phyloP scores from a whole-genome alignment of 2,113 vertebrate species.

The Xenopus borealis region DNA sequence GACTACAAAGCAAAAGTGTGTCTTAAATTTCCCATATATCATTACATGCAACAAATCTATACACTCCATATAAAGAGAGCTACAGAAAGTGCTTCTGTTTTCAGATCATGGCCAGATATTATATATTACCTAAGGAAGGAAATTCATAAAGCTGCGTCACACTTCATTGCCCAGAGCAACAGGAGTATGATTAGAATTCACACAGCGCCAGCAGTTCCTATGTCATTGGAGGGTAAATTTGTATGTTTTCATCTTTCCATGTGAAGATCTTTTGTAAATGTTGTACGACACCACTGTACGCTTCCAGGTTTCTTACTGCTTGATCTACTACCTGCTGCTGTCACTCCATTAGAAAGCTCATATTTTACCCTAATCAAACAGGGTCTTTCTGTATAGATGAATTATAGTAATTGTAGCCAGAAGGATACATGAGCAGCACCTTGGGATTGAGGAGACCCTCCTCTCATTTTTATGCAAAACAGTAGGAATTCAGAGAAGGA shows the following conservation, averaged over 20 bases:
- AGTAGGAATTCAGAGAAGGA: no score
- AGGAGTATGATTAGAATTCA: slow-evolving; percentile 37
- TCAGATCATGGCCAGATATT: slow-evolving; percentile 33
- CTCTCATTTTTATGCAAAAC: no score
- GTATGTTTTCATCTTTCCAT: slow-evolving; percentile 29
- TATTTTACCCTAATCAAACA: background rate
- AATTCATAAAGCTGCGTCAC: slow-evolving; percentile 36
- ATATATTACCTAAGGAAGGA: slow-evolving; percentile 40
- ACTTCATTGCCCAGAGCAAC: slow-evolving; percentile 40
- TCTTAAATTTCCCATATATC: slow-evolving; percentile 37
- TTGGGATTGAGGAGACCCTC: no score
- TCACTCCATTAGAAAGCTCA: background rate
- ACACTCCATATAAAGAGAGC: slow-evolving; percentile 28
- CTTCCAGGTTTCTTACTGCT: background rate
- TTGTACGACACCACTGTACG: slow-evolving; percentile 10
- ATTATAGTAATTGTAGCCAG: background rate
- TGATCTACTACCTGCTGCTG: background rate
- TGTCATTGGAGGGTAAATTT: slow-evolving; percentile 36
- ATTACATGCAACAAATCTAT: slow-evolving; percentile 27
- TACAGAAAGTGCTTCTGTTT: slow-evolving; percentile 45
- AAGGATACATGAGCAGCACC: background rate
- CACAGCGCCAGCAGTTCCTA: slow-evolving; percentile 12
- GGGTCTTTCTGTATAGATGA: background rate
- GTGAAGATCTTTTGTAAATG: slow-evolving; percentile 21
- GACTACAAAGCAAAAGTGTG: slow-evolving; percentile 31